Percentiles rank a stretch among this genome's conserved stretches.
Evolutionary conservation across 2,797 vertebrate species (phyloP).

Genomic region (Chelon auratus): DNA sequence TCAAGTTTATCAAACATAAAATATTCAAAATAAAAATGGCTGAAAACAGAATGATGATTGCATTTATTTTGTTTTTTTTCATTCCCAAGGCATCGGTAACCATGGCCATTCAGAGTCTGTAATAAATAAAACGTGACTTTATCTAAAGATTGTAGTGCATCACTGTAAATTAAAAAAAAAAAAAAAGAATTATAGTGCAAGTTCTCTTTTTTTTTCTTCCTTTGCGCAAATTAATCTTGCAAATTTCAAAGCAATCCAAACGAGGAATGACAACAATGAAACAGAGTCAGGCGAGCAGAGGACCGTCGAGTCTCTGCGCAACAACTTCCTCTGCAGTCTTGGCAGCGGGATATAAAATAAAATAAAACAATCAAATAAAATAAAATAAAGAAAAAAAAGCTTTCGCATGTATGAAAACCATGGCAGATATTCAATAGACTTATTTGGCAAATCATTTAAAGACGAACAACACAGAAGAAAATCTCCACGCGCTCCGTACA

Average conservation of each 20-base stretch:
- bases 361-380: conserved; percentile 61
- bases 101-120: conserved; percentile 92
- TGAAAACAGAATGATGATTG: conserved; percentile 87
- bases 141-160: conserved; percentile 96
- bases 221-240: conserved; percentile 85
- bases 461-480: conserved; percentile 79
- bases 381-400: conserved; percentile 72
- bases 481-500: conserved; percentile 65
- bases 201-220: conserved; percentile 79
- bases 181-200: conserved; percentile 89
- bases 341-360: conserved; percentile 73
- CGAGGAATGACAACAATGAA: conserved; percentile 77
- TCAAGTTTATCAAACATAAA: conserved; percentile 93
- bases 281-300: conserved; percentile 79
- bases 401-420: conserved; percentile 85
- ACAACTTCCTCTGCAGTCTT: conserved; percentile 69
- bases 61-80: conserved; percentile 77
- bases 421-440: conserved; percentile 78
- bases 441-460: conserved; percentile 94
- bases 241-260: conserved; percentile 73
- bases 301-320: conserved; percentile 77
- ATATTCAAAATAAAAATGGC: conserved; percentile 86
- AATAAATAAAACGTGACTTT: conserved; percentile 97
- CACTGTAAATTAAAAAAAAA: conserved; percentile 90
- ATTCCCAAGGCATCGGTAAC: conserved; percentile 97